Percentiles rank a stretch among this genome's conserved stretches.
Evolutionary conservation across 1,140 invertebrate species (phyloP).

Genomic region (Drosophila lowei): DNA sequence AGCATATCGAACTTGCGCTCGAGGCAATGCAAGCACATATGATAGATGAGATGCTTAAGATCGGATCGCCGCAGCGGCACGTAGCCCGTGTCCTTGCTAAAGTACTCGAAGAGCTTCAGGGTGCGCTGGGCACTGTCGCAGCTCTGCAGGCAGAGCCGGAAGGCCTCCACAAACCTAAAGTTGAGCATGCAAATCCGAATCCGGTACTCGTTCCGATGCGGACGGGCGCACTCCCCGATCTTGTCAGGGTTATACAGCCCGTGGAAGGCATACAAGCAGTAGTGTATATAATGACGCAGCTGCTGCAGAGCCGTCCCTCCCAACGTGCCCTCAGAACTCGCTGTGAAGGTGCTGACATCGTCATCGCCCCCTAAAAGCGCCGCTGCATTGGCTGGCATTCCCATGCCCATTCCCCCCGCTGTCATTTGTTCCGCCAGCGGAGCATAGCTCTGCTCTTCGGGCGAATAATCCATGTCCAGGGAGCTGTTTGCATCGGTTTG

Average conservation of each 20-base stretch:
- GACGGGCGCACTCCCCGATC: conserved; percentile 82
- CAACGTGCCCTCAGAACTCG: conserved; percentile 29
- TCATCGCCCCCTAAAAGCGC: conserved; percentile 39
- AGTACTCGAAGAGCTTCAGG: conserved; percentile 82
- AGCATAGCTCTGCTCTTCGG: conserved; percentile 77
- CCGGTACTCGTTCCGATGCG: conserved; percentile 74
- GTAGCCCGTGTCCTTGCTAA: conserved; percentile 82
- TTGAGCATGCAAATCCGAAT: conserved; percentile 81
- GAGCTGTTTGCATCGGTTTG: conserved; percentile 54
- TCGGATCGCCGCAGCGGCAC: conserved; percentile 77
- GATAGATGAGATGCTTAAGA: conserved; percentile 81
- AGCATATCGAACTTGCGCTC: conserved; percentile 71
- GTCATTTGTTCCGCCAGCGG: conserved; percentile 54
- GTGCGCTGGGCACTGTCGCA: conserved; percentile 64
- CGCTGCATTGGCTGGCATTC: not conserved
- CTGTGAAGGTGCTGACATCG: conserved; percentile 58
- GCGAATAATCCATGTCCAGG: conserved; percentile 63
- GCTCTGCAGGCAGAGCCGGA: conserved; percentile 71
- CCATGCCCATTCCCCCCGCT: not conserved
- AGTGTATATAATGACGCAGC: conserved; percentile 84
- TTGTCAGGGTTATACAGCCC: conserved; percentile 84
- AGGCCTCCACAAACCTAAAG: conserved; percentile 80
- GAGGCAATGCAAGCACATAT: conserved; percentile 77
- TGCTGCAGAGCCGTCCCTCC: conserved; percentile 58
- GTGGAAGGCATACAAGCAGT: conserved; percentile 84